These are phyloP conservation scores for Chiloscyllium punctatum DNA, from an alignment of 2,797 vertebrate genomes.

Conservation along the genomic window DNA sequence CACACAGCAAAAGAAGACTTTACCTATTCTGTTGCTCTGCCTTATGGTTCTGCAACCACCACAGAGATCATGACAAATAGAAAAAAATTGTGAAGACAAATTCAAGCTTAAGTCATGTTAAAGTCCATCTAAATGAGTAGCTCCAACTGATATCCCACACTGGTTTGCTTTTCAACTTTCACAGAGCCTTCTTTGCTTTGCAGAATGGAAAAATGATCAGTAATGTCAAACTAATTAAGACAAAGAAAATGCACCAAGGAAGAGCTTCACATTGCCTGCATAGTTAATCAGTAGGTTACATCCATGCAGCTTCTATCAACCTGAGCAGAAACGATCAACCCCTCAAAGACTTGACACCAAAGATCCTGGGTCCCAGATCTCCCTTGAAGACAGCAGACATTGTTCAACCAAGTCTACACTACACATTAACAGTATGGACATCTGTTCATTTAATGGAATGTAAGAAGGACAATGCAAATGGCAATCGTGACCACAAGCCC, in stretches of 20 bases:
- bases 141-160: not conserved
- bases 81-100: not conserved
- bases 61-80: not conserved
- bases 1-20: not conserved
- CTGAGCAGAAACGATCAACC: not conserved
- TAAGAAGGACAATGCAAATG: not conserved
- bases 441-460: not conserved
- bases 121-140: not conserved
- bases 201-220: not conserved
- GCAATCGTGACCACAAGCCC: not conserved
- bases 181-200: not conserved
- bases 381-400: not conserved
- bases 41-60: not conserved
- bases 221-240: not conserved
- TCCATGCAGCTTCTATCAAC: not conserved
- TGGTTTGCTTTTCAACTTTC: not conserved
- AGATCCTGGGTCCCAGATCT: not conserved
- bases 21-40: not conserved
- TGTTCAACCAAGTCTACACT: not conserved
- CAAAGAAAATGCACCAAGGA: not conserved
- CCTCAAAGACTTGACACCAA: not conserved
- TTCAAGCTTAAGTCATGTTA: not conserved
- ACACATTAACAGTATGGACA: not conserved
- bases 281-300: not conserved
- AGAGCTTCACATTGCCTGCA: too few relatives aligned